Percentiles rank a stretch among this genome's conserved stretches.
Conservation (phyloP, 1,140 invertebrate species). For the Macrostomum lignano region DNA sequence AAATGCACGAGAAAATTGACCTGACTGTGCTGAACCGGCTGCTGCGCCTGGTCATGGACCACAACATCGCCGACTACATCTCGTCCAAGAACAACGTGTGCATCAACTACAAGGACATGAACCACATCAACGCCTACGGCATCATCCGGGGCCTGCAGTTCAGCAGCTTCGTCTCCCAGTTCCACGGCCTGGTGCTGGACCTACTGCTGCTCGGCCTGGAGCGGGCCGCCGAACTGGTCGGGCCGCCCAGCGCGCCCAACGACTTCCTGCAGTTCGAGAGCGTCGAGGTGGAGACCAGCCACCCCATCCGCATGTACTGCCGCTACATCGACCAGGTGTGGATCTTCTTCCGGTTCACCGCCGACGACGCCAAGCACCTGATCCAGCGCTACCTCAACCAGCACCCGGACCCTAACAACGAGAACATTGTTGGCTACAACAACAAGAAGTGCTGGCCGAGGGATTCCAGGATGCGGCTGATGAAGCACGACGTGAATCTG, state of each 20-base stretch:
- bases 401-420: slow-evolving; percentile 98
- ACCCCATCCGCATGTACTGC: slow-evolving; percentile 84
- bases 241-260: slow-evolving; percentile 88
- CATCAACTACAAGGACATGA: slow-evolving; percentile 54
- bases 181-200: slow-evolving; percentile 71
- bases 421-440: slow-evolving; percentile 98
- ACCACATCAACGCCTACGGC: slow-evolving; percentile 47
- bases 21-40: slow-evolving; percentile 79
- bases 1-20: slow-evolving; percentile 97
- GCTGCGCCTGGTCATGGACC: slow-evolving; percentile 79
- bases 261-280: slow-evolving; percentile 48
- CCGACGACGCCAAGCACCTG: slow-evolving; percentile 81
- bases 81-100: slow-evolving; percentile 98
- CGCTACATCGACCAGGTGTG: slow-evolving; percentile 85
- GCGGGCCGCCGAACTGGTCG: slow-evolving; percentile 86
- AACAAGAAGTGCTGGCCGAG: slow-evolving; percentile 99
- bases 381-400: slow-evolving; percentile 94
- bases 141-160: slow-evolving; percentile 93
- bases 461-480: slow-evolving; percentile 84
- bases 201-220: slow-evolving; percentile 73
- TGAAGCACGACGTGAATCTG: slow-evolving; percentile 99
- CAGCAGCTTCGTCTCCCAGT: slow-evolving; percentile 90
- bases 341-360: slow-evolving; percentile 67
- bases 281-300: slow-evolving; percentile 54
- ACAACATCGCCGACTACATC: slow-evolving; percentile 99